These are phyloP conservation scores for Pseudoatta argentina DNA, from an alignment of 1,140 invertebrate genomes.

Conservation along the genomic window DNA sequence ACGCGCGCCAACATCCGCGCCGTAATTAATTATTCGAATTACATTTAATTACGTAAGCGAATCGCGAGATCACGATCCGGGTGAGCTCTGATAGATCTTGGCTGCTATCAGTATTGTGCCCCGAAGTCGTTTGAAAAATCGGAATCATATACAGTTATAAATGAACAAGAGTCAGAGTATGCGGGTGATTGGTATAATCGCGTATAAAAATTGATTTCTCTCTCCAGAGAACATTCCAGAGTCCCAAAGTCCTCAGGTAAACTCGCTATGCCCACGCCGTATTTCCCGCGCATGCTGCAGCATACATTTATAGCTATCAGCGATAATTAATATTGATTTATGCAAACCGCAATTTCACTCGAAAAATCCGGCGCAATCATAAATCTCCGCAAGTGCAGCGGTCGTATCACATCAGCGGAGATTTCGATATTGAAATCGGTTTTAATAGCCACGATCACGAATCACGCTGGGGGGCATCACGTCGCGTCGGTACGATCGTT, in stretches of 20 bases:
- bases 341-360: constrained; percentile 39
- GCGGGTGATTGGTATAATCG: constrained; percentile 14
- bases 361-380: constrained; percentile 43
- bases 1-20: constrained; percentile 56
- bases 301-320: constrained; percentile 39
- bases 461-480: constrained; percentile 65
- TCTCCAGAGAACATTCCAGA: neutral
- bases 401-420: constrained; percentile 59
- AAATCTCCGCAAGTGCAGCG: constrained; percentile 56
- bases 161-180: neutral
- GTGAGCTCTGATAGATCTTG: neutral
- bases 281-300: neutral
- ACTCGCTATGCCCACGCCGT: neutral
- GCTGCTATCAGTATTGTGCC: neutral
- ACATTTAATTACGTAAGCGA: constrained; percentile 60
- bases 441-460: constrained; percentile 60
- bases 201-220: constrained; percentile 30
- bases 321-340: constrained; percentile 65
- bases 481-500: constrained; percentile 70
- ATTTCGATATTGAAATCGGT: constrained; percentile 60
- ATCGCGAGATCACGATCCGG: constrained; percentile 26
- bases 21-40: constrained; percentile 73
- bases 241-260: constrained; percentile 12
- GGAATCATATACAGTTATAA: neutral
- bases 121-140: constrained; percentile 5